A percentile compares a stretch with the other conserved stretches of the same genome.
These are phyloP conservation scores for Phalacrocorax aristotelis DNA, from an alignment of 2,113 vertebrate genomes.

Conservation along the genomic window DNA sequence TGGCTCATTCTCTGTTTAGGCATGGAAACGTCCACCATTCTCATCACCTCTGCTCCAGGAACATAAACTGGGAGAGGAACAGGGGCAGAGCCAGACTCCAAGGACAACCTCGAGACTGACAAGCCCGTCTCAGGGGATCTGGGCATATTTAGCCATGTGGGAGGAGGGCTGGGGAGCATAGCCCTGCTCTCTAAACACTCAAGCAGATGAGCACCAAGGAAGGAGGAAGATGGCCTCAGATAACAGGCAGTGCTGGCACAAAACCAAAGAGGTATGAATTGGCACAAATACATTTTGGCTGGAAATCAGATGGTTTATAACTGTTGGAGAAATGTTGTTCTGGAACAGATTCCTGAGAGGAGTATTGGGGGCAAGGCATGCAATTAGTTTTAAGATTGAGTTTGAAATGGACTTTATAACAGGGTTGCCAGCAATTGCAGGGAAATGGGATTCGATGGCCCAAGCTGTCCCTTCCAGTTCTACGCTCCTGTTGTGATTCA, in stretches of 20 bases:
- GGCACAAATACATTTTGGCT: slow-evolving; percentile 45
- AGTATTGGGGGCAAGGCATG: slow-evolving; percentile 5
- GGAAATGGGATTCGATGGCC: slow-evolving; percentile 27
- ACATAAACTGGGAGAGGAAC: neutral
- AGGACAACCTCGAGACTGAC: neutral
- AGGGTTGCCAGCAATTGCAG: slow-evolving; percentile 35
- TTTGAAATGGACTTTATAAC: slow-evolving; percentile 46
- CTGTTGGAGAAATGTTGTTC: slow-evolving; percentile 35
- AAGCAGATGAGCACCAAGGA: neutral
- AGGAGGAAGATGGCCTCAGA: neutral
- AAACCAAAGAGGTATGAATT: slow-evolving; percentile 19
- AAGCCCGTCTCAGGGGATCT: neutral
- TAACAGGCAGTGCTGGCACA: slow-evolving; percentile 24
- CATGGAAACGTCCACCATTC: fast-evolving
- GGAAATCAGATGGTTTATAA: slow-evolving; percentile 28
- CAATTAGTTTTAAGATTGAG: slow-evolving; percentile 50
- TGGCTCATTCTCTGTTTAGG: neutral
- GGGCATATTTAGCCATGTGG: neutral
- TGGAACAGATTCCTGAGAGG: slow-evolving; percentile 45
- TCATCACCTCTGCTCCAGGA: neutral
- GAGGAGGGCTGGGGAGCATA: neutral
- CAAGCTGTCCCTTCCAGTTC: slow-evolving; percentile 6
- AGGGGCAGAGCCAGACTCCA: neutral
- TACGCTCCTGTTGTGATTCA: neutral
- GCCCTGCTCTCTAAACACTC: neutral